Base-by-base conservation (phyloP, 37 sponge, comb jelly and placozoan species). In the Mnemiopsis leidyi region DNA sequence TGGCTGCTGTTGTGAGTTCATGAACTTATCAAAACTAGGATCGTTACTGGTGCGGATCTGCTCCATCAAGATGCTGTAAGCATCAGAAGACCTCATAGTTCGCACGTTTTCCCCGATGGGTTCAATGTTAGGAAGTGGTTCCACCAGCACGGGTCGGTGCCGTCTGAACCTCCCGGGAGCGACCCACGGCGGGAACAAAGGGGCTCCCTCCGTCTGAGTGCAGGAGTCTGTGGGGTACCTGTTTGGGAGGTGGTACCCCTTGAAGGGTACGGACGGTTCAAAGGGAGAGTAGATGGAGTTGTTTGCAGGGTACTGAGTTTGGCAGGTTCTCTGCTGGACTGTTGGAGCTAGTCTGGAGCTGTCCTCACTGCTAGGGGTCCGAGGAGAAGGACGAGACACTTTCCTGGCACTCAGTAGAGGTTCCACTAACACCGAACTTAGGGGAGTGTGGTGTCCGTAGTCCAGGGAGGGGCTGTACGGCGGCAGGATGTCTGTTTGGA, bases 41-140 rank as follows among this genome's bases (percentile, higher is more conserved):
- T 85, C 90, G 29, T 85, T 28, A 39, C 61, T 40, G 23, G 90
- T 85, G 26, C 90, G 38, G 26, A 85, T 85, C 90, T 85, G 90
- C 36, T 85, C 90, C 90, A 85, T 85, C 1, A 85, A 33, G 28
- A 38, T 85, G 23, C 90, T 40, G 61, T 85, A 85, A 39, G 90
- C 90, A 39, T 85, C 90, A 29, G 90, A 85, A 3, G 90, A 85
- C 61, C 90, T 38, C 90, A 85, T 85, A 0, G 90, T 85, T 33
- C 90, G 1, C 2, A 85, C 90, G 30, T 85, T 85, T 37, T 85
- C 90, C 61, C 90, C 90, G 24, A 85, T 85, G n/a, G 90, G 90
- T 29, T 38, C 61, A 13, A 85, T 85, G 28, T 28, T 85, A 61
- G 90, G 90, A 25, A 85, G 61, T 0, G 90, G 90, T 26, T 85